A percentile compares a stretch with the other conserved stretches of the same genome.
These are phyloP conservation scores for Phaetusa simplex DNA, from an alignment of 2,113 vertebrate genomes.

Conservation along the genomic window DNA sequence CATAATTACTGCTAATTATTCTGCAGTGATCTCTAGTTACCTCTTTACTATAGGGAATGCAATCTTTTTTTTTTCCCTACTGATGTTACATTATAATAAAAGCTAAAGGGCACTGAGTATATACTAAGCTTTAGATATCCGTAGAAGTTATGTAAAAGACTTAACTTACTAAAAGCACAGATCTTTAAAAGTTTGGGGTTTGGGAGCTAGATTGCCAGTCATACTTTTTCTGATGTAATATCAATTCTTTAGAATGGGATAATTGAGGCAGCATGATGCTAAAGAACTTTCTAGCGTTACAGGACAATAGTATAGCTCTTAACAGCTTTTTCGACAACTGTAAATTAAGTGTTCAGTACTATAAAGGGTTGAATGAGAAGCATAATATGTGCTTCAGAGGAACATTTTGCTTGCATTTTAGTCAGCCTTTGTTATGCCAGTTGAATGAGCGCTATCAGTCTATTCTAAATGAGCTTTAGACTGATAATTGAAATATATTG, in stretches of 20 bases:
- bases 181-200: not conserved
- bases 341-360: not conserved
- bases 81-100: not conserved
- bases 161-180: not conserved
- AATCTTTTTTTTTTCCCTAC: not conserved
- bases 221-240: not conserved
- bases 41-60: not conserved
- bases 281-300: not conserved
- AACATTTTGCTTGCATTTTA: constrained; percentile 1
- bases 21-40: not conserved
- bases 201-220: not conserved
- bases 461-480: not conserved
- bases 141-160: not conserved
- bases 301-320: not conserved
- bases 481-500: constrained; percentile 1
- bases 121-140: not conserved
- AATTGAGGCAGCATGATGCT: not conserved
- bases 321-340: not conserved
- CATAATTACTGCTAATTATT: not conserved
- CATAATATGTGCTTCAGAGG: not conserved
- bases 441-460: not conserved
- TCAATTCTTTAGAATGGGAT: not conserved
- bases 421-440: constrained; percentile 11
- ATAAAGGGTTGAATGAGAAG: not conserved
- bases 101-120: not conserved